A percentile compares a stretch with the other conserved stretches of the same genome.
phyloP scores from a whole-genome alignment of 2,888 invertebrate genomes.

The Dolichomitus sp. region DNA sequence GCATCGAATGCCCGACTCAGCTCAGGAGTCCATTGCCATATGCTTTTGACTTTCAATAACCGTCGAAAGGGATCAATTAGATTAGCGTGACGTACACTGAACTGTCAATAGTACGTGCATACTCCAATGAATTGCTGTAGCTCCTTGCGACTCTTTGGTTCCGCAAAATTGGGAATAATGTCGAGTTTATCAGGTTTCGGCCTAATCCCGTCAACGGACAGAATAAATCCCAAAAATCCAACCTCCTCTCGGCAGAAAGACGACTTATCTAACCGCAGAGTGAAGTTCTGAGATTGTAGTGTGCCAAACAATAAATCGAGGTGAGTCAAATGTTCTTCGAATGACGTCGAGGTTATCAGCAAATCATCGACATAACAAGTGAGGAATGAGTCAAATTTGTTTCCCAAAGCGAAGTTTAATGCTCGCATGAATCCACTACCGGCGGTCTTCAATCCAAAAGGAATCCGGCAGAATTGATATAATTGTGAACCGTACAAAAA shows the following conservation, averaged over 20 bases:
- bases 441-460: conserved; percentile 75
- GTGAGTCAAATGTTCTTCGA: not conserved
- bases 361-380: conserved; percentile 60
- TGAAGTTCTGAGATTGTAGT: conserved; percentile 47
- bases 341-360: conserved; percentile 1
- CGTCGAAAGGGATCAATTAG: no score
- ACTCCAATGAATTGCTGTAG: no score
- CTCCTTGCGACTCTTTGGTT: not conserved
- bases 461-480: conserved; percentile 70
- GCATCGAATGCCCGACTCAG: no score
- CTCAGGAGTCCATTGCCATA: no score
- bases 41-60: no score
- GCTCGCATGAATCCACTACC: conserved; percentile 33
- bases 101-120: no score
- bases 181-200: conserved; percentile 66
- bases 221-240: conserved; percentile 66
- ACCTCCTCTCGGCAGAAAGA: conserved; percentile 67
- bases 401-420: conserved; percentile 72
- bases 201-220: conserved; percentile 45
- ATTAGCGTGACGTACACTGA: no score
- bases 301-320: not conserved
- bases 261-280: conserved; percentile 70
- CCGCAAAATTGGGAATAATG: not conserved
- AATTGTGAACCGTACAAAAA: conserved; percentile 57
- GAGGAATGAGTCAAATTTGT: conserved; percentile 52